Evolutionary conservation across 2,888 invertebrate genomes (phyloP).

Genomic region (Nemoura dubitans): DNA sequence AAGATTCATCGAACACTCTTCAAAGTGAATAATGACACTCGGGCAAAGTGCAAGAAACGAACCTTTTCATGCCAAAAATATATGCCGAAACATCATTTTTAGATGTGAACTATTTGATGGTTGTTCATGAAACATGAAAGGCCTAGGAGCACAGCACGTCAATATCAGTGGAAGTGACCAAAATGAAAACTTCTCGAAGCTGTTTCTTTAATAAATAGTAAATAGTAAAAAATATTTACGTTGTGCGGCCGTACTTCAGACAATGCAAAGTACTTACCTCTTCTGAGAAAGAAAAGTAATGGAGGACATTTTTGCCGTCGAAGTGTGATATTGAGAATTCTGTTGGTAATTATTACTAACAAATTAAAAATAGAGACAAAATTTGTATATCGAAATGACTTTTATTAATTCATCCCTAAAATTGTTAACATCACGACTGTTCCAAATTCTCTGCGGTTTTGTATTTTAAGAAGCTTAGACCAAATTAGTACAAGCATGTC

Average conservation of each 20-base stretch:
- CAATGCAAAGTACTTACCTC: neutral
- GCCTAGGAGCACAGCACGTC: neutral
- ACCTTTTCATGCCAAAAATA: too few relatives aligned
- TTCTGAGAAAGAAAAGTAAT: neutral
- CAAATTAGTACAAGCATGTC: too few relatives aligned
- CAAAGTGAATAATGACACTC: neutral
- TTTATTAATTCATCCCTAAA: neutral
- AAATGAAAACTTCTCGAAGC: neutral
- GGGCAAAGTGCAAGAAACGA: neutral
- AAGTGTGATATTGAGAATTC: neutral
- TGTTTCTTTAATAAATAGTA: neutral
- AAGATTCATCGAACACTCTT: neutral
- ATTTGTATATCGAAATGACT: neutral
- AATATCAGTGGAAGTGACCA: neutral
- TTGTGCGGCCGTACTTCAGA: neutral
- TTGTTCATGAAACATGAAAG: neutral
- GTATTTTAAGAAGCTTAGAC: too few relatives aligned
- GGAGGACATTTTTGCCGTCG: neutral
- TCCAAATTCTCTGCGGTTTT: too few relatives aligned
- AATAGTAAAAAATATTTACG: neutral
- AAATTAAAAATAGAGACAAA: neutral
- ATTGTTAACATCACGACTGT: neutral
- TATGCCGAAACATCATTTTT: neutral
- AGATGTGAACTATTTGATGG: neutral
- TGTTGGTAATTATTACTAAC: conserved; percentile 7